Conservation (phyloP, 2,113 vertebrate species). For the Zingel zingel region DNA sequence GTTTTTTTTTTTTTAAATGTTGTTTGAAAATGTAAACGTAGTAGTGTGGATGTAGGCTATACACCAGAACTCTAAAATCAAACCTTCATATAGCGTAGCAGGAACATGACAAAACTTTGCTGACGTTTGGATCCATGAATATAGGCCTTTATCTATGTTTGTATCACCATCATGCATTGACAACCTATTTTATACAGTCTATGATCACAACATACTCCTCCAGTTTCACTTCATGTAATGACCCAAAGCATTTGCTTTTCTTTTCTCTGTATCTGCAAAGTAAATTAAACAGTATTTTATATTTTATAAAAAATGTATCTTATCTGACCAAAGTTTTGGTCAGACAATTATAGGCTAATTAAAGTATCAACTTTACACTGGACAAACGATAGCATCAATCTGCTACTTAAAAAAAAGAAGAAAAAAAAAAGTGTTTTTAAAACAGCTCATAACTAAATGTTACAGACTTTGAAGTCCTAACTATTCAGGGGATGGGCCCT, state of each 20-base stretch:
- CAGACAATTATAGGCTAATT: slow-evolving; percentile 13
- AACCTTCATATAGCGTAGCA: background rate
- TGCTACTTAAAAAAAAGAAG: background rate
- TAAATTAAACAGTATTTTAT: background rate
- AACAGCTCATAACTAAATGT: slow-evolving; percentile 62
- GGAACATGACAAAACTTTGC: background rate
- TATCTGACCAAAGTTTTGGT: background rate
- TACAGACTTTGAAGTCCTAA: slow-evolving; percentile 71
- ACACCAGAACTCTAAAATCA: background rate
- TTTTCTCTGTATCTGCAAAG: background rate
- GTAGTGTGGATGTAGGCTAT: too few relatives aligned
- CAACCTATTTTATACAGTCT: too few relatives aligned
- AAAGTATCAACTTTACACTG: slow-evolving; percentile 33
- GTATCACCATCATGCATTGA: background rate
- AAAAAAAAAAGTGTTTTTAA: slow-evolving; percentile 42
- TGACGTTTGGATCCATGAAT: background rate
- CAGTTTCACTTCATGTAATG: background rate
- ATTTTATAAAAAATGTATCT: background rate
- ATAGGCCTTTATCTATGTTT: background rate
- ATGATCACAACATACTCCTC: background rate
- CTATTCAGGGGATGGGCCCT: slow-evolving; percentile 58
- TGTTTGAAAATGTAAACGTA: too few relatives aligned
- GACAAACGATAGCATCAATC: slow-evolving; percentile 47
- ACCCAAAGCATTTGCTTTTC: too few relatives aligned
- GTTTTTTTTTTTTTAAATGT: too few relatives aligned